A percentile compares a stretch with the other conserved stretches of the same genome.
phyloP scores from a whole-genome alignment of 1,140 invertebrate species.

The Leptinotarsa texana region DNA sequence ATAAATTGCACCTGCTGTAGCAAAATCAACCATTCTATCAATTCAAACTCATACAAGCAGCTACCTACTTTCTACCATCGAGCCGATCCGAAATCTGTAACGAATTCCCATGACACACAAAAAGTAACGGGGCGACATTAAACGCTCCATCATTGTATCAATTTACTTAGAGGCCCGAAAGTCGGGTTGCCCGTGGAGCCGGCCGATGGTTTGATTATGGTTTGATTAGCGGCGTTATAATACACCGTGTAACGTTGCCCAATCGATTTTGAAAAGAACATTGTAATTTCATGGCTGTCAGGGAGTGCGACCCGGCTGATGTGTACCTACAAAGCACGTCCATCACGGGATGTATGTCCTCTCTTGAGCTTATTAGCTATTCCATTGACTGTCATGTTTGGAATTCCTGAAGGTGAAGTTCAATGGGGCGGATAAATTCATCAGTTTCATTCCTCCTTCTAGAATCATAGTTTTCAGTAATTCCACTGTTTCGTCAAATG shows the following conservation, averaged over 20 bases:
- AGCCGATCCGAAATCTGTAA: background rate
- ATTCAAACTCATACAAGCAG: too few species aligned
- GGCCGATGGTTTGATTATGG: constrained; percentile 23
- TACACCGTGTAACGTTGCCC: constrained; percentile 49
- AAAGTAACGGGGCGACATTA: constrained; percentile 7
- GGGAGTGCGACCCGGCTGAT: constrained; percentile 48
- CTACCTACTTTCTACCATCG: too few species aligned
- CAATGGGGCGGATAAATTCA: too few species aligned
- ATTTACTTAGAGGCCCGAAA: constrained; percentile 4
- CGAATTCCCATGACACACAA: background rate
- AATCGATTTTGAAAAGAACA: constrained; percentile 54
- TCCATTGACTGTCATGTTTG: background rate
- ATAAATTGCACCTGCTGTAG: too few species aligned
- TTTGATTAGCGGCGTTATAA: constrained; percentile 53
- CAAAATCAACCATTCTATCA: too few species aligned
- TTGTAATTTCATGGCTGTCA: constrained; percentile 56
- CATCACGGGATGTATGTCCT: constrained; percentile 39
- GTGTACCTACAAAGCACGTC: constrained; percentile 50
- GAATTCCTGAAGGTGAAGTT: constrained; percentile 2
- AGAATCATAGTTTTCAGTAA: too few species aligned
- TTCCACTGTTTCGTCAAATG: too few species aligned
- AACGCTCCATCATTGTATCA: constrained; percentile 15
- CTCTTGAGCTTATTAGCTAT: constrained; percentile 49
- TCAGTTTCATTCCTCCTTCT: background rate
- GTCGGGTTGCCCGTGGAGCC: background rate